A percentile compares a stretch with the other conserved stretches of the same genome.
These are phyloP conservation scores for Fundulus diaphanus DNA, from an alignment of 2,797 vertebrate species.

Conservation along the genomic window DNA sequence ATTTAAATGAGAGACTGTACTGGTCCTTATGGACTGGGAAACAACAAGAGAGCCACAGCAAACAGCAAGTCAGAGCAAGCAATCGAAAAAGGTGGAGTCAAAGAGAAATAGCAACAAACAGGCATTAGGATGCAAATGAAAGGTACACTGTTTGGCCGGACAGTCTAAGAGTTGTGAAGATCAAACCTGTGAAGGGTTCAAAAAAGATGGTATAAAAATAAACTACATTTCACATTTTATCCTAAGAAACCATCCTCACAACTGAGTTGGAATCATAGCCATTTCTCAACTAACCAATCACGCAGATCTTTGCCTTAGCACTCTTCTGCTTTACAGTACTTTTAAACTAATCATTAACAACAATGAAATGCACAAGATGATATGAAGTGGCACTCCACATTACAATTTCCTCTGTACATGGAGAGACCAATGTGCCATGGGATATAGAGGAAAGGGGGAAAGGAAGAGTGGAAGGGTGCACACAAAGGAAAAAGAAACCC, in stretches of 20 bases:
- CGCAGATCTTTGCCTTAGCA: constrained; percentile 62
- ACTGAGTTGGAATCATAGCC: constrained; percentile 66
- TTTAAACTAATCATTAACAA: constrained; percentile 86
- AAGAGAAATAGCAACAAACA: constrained; percentile 16
- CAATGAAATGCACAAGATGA: constrained; percentile 88
- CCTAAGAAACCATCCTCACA: constrained; percentile 35
- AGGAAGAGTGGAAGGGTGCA: background rate
- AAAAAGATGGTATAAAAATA: constrained; percentile 32
- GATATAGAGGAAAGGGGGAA: constrained; percentile 27
- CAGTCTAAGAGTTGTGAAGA: constrained; percentile 15
- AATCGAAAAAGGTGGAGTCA: constrained; percentile 61
- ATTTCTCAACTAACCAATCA: constrained; percentile 55
- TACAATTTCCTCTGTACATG: constrained; percentile 58
- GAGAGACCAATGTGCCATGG: constrained; percentile 52
- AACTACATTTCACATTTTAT: constrained; percentile 56
- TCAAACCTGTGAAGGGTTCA: constrained; percentile 45
- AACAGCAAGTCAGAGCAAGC: constrained; percentile 55
- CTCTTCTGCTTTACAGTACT: constrained; percentile 69
- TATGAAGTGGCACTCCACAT: constrained; percentile 78
- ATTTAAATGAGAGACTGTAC: constrained; percentile 50
- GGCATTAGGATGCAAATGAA: constrained; percentile 24
- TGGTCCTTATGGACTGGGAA: constrained; percentile 44
- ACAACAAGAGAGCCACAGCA: constrained; percentile 53
- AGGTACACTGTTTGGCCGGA: constrained; percentile 20
- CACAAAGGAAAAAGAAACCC: constrained; percentile 25